A percentile compares a stretch with the other conserved stretches of the same genome.
These are phyloP conservation scores for Lagorchestes hirsutus DNA, from an alignment of 2,797 vertebrate genomes.

Conservation along the genomic window DNA sequence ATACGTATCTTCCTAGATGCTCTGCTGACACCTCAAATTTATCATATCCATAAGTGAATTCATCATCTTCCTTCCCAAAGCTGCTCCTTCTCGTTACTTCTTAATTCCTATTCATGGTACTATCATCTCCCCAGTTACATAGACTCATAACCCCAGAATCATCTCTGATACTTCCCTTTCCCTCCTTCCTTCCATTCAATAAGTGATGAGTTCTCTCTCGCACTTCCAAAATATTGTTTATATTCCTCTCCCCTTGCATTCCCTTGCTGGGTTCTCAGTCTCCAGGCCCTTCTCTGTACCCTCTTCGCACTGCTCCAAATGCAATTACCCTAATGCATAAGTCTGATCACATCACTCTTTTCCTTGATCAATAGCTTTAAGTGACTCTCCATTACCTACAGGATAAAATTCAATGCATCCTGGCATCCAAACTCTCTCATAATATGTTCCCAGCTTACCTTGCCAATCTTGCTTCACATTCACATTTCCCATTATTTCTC, in stretches of 20 bases:
- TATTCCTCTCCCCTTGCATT: neutral
- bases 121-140: neutral
- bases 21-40: neutral
- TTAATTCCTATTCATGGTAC: neutral
- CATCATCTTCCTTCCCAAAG: neutral
- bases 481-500: neutral
- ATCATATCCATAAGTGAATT: neutral
- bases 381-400: neutral
- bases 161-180: neutral
- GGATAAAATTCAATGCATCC: neutral
- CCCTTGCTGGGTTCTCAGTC: neutral
- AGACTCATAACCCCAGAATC: neutral
- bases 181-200: neutral
- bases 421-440: neutral
- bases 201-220: neutral
- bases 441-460: neutral
- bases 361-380: slow-evolving; percentile 1
- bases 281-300: neutral
- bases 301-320: neutral
- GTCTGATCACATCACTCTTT: neutral
- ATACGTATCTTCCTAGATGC: neutral
- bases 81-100: neutral
- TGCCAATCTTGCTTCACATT: neutral
- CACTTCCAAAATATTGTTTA: neutral
- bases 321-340: neutral